phyloP scores from a whole-genome alignment of 2,888 invertebrate genomes.

The Homarus gammarus region DNA sequence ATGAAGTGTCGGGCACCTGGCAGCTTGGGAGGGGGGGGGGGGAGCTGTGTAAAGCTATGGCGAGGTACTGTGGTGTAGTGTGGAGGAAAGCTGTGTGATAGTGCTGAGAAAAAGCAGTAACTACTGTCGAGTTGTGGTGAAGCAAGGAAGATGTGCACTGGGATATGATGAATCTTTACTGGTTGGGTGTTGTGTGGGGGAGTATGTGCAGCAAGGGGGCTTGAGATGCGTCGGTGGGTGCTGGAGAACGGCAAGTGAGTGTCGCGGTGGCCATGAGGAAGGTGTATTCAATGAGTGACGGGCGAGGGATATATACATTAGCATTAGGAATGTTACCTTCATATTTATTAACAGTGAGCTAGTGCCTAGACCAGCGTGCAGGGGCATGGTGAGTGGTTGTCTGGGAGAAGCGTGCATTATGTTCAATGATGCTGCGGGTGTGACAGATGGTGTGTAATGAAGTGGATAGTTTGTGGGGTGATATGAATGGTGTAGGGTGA shows the following conservation, averaged over 20 bases:
- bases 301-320: neutral
- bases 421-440: neutral
- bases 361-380: neutral
- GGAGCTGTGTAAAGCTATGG: too few relatives aligned
- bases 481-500: neutral
- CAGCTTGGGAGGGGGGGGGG: too few relatives aligned
- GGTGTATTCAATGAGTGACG: neutral
- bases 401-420: too few relatives aligned
- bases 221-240: neutral
- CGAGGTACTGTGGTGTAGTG: neutral
- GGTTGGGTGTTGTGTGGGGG: neutral
- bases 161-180: neutral
- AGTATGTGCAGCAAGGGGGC: neutral
- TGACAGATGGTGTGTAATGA: neutral
- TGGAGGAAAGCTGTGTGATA: too few relatives aligned
- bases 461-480: too few relatives aligned
- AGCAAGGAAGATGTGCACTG: neutral
- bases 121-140: too few relatives aligned
- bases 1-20: neutral
- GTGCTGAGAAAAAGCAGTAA: too few relatives aligned
- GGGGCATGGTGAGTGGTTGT: neutral
- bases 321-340: too few relatives aligned
- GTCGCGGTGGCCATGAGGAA: neutral
- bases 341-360: neutral
- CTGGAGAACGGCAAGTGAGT: neutral